These are phyloP conservation scores for Drosophila cognata DNA, from an alignment of 2,888 invertebrate species.

Conservation along the genomic window DNA sequence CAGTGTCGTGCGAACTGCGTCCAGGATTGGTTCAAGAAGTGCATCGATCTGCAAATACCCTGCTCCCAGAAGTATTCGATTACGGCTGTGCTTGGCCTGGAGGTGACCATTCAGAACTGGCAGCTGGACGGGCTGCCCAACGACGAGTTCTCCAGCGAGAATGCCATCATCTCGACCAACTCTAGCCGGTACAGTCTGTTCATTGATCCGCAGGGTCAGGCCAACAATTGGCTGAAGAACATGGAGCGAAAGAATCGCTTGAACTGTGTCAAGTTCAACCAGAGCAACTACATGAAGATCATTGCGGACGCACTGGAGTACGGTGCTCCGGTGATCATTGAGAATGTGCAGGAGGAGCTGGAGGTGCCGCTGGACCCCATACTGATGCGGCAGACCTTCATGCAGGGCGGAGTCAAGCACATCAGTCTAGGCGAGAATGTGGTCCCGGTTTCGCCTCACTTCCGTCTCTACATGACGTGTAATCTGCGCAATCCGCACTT, in stretches of 20 bases:
- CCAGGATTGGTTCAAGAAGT: constrained; percentile 90
- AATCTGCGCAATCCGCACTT: constrained; percentile 95
- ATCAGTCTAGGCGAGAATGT: constrained; percentile 94
- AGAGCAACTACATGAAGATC: constrained; percentile 84
- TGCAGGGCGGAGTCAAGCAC: constrained; percentile 90
- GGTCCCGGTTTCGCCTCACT: constrained; percentile 91
- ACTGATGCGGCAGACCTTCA: constrained; percentile 91
- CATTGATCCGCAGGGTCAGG: constrained; percentile 97
- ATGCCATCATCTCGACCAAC: constrained; percentile 93
- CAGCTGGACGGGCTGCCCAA: constrained; percentile 94
- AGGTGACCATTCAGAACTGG: constrained; percentile 91
- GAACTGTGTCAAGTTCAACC: constrained; percentile 83
- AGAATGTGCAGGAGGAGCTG: constrained; percentile 93
- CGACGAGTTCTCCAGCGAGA: constrained; percentile 94
- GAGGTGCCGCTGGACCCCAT: constrained; percentile 95
- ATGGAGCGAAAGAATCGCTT: constrained; percentile 88
- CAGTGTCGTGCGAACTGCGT: constrained; percentile 88
- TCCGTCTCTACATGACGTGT: constrained; percentile 94
- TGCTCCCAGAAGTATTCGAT: constrained; percentile 91
- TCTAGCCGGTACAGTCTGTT: constrained; percentile 95
- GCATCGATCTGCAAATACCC: constrained; percentile 90
- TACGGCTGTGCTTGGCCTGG: constrained; percentile 91
- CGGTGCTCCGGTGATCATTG: constrained; percentile 91
- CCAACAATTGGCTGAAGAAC: constrained; percentile 95
- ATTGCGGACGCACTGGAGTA: constrained; percentile 90